Percentiles rank a stretch among this genome's conserved stretches.
Conservation (phyloP, 2,113 vertebrate genomes). For the Xerus inauris region DNA sequence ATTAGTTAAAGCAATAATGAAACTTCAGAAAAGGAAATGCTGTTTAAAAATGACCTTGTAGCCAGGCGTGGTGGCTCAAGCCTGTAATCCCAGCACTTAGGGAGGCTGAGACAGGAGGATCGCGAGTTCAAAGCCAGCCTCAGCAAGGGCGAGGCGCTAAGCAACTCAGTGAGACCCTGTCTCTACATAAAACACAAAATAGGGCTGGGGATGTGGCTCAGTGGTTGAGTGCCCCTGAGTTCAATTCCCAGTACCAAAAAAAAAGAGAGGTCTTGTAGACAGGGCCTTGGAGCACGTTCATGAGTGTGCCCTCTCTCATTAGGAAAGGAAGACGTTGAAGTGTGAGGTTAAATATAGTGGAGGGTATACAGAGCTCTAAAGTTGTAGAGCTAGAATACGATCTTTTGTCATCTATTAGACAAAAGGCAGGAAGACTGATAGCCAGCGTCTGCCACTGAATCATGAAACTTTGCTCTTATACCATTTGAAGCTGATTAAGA, state of each 20-base stretch:
- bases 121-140: too few species aligned
- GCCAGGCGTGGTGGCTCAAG: too few species aligned
- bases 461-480: background rate
- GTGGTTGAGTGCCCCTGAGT: too few species aligned
- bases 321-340: background rate
- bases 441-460: background rate
- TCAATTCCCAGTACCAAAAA: too few species aligned
- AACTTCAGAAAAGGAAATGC: background rate
- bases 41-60: background rate
- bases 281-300: background rate
- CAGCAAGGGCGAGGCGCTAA: too few species aligned
- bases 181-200: too few species aligned
- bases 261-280: too few species aligned
- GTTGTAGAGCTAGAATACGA: background rate
- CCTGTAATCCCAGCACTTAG: too few species aligned
- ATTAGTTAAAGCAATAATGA: background rate
- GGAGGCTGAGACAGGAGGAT: too few species aligned
- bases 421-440: background rate
- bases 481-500: background rate
- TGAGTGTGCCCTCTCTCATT: background rate
- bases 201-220: too few species aligned
- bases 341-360: background rate
- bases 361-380: background rate
- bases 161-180: too few species aligned
- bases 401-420: background rate